Evolutionary conservation across 2,797 vertebrate genomes (phyloP).

Genomic region (Spizella passerina): DNA sequence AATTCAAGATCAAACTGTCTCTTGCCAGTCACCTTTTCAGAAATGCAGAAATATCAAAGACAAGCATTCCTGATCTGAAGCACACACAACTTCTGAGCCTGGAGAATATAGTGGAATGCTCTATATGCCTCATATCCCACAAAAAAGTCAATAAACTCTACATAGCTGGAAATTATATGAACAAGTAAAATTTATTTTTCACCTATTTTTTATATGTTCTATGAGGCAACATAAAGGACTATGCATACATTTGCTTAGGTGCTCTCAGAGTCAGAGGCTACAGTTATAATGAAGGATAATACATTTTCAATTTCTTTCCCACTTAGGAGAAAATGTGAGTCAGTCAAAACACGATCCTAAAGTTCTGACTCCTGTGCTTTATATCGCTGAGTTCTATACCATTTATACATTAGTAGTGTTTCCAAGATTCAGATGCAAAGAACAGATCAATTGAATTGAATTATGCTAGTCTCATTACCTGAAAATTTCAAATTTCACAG

Average conservation of each 20-base stretch:
- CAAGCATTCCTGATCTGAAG: not conserved
- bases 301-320: not conserved
- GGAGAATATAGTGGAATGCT: not conserved
- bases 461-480: not conserved
- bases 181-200: not conserved
- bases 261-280: not conserved
- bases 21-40: not conserved
- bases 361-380: not conserved
- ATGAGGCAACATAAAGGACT: not conserved
- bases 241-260: not conserved
- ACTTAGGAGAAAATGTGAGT: not conserved
- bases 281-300: not conserved
- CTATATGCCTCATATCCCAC: not conserved
- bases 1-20: not conserved
- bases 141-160: not conserved
- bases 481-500: not conserved
- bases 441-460: not conserved
- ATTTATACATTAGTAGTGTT: not conserved
- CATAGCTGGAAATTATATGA: not conserved
- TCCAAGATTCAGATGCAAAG: not conserved
- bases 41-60: not conserved
- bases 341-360: not conserved
- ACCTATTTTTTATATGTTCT: not conserved
- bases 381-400: not conserved
- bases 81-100: not conserved